A percentile compares a stretch with the other conserved stretches of the same genome.
Evolutionary conservation across 2,113 vertebrate genomes (phyloP).

Genomic region (Antechinus stuartii): DNA sequence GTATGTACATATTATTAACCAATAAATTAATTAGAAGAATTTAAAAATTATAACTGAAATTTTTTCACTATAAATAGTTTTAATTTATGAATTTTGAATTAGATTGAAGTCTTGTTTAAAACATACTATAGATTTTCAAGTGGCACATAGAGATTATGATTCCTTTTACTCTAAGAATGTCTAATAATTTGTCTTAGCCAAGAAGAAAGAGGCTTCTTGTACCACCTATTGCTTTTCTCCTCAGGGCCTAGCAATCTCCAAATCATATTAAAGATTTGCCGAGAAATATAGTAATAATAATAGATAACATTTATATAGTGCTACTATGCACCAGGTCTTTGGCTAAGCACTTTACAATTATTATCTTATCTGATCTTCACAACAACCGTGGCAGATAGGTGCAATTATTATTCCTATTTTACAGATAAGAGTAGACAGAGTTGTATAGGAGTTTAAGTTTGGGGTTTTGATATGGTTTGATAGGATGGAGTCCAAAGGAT

Average conservation of each 20-base stretch:
- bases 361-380: neutral
- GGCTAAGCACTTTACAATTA: neutral
- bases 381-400: neutral
- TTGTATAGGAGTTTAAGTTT: neutral
- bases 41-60: neutral
- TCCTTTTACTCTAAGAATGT: constrained; percentile 26
- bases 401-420: neutral
- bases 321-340: neutral
- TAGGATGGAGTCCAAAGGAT: neutral
- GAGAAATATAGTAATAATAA: neutral
- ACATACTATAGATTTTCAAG: neutral
- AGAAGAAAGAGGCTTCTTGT: neutral
- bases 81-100: constrained; percentile 26
- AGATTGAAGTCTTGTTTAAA: constrained; percentile 38
- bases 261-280: neutral
- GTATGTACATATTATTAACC: constrained; percentile 81
- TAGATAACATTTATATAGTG: neutral
- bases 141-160: neutral
- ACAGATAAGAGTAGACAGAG: neutral
- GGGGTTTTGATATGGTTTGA: neutral
- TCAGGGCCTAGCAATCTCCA: neutral
- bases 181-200: neutral
- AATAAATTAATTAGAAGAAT: neutral
- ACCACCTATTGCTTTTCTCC: neutral
- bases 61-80: neutral